Conservation (phyloP, 2,888 invertebrate species). For the Parapristionchus giblindavisi region DNA sequence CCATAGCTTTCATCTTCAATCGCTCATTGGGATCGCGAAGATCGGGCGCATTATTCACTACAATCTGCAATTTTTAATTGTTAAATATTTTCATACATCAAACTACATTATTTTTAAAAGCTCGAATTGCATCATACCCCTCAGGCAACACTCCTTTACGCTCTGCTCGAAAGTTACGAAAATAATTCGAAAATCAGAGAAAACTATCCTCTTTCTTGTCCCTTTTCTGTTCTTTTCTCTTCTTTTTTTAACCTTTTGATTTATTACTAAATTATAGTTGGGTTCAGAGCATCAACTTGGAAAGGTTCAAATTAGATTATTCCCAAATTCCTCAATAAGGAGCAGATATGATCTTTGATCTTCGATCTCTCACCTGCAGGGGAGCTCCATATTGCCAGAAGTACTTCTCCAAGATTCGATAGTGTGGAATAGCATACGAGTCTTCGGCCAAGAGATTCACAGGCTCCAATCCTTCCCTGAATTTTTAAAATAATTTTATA, state of each 20-base stretch:
- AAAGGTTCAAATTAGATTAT: neutral
- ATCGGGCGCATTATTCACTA: slow-evolving; percentile 61
- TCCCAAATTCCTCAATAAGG: neutral
- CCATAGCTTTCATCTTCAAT: slow-evolving; percentile 50
- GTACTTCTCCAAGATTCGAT: slow-evolving; percentile 61
- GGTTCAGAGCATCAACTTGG: neutral
- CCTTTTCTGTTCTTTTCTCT: no score
- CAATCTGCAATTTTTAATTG: slow-evolving; percentile 44
- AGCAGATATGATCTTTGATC: no score
- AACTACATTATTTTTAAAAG: neutral
- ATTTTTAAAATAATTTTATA: neutral
- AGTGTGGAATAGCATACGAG: slow-evolving; percentile 68
- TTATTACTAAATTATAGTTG: no score
- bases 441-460: slow-evolving; percentile 67
- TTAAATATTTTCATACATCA: neutral
- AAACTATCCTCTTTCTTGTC: no score
- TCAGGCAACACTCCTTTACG: neutral
- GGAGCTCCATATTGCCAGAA: slow-evolving; percentile 69
- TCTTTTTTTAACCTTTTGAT: neutral
- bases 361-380: slow-evolving; percentile 53
- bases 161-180: no score
- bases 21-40: slow-evolving; percentile 51
- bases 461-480: slow-evolving; percentile 62
- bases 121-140: neutral
- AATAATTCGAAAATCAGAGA: no score